phyloP scores from a whole-genome alignment of 2,113 vertebrate species.

The Crotalus horridus region DNA sequence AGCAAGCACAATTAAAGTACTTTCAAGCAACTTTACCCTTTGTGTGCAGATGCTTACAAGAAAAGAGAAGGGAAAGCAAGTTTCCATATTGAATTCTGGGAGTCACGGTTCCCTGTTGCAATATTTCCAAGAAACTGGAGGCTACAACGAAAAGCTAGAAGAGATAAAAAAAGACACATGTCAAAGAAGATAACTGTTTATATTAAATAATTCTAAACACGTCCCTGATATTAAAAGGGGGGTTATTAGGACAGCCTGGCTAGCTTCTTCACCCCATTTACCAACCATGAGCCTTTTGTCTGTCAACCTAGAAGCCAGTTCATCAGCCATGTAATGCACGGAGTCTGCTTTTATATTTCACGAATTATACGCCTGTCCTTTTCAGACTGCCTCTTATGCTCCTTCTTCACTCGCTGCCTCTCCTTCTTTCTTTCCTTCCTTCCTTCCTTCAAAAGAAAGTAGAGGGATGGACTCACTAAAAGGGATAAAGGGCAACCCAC shows the following conservation, averaged over 20 bases:
- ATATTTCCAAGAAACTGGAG: slow-evolving; percentile 95
- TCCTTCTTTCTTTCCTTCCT: no score
- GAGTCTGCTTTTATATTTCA: background rate
- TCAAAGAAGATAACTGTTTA: background rate
- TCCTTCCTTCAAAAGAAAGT: no score
- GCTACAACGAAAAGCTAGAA: slow-evolving; percentile 85
- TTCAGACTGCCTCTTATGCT: background rate
- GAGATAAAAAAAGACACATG: slow-evolving; percentile 17
- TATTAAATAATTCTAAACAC: background rate
- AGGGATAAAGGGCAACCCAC: background rate
- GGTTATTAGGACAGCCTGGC: background rate
- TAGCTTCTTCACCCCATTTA: background rate
- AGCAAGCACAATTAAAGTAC: background rate
- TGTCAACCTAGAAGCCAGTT: background rate
- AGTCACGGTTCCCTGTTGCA: slow-evolving; percentile 84
- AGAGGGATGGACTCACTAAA: background rate
- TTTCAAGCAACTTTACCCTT: background rate
- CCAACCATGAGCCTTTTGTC: background rate
- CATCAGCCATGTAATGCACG: background rate
- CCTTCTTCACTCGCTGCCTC: background rate
- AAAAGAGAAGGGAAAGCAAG: slow-evolving; percentile 76
- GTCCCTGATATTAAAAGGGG: background rate
- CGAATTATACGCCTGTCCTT: background rate
- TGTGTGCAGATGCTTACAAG: slow-evolving; percentile 69
- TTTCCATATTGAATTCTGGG: slow-evolving; percentile 85